A percentile compares a stretch with the other conserved stretches of the same genome.
Conservation (phyloP, 2,888 invertebrate species). For the Schizaphis graminum region DNA sequence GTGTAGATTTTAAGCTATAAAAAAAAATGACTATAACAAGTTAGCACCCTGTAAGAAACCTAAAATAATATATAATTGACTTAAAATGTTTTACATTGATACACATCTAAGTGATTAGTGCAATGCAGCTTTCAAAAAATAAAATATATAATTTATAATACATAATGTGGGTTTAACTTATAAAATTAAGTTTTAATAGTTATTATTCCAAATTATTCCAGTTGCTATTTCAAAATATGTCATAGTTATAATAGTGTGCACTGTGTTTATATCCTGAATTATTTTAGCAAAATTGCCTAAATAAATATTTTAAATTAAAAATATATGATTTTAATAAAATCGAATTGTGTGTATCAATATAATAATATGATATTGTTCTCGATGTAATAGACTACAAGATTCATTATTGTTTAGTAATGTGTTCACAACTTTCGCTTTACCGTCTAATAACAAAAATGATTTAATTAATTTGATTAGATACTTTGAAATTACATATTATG, state of each 20-base stretch:
- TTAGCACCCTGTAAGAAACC: background rate
- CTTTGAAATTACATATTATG: background rate
- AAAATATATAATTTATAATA: background rate
- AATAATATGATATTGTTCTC: background rate
- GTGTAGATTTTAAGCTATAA: background rate
- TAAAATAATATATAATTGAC: background rate
- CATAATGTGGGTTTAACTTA: background rate
- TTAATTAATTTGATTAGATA: background rate
- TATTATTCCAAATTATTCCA: background rate
- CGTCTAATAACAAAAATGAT: background rate
- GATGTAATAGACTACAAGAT: background rate
- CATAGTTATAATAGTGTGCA: background rate
- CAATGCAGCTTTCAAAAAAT: background rate
- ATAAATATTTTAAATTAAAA: background rate
- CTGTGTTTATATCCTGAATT: background rate
- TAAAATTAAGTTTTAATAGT: background rate
- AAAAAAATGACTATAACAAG: background rate
- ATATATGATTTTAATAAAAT: background rate
- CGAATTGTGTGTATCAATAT: background rate
- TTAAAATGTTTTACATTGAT: background rate
- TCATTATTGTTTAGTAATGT: background rate
- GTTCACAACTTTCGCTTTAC: constrained; percentile 5
- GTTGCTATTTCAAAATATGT: background rate
- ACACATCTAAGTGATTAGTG: background rate
- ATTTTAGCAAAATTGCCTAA: background rate